Evolutionary conservation across 2,113 vertebrate species (phyloP).

Genomic region (Raja brachyura): DNA sequence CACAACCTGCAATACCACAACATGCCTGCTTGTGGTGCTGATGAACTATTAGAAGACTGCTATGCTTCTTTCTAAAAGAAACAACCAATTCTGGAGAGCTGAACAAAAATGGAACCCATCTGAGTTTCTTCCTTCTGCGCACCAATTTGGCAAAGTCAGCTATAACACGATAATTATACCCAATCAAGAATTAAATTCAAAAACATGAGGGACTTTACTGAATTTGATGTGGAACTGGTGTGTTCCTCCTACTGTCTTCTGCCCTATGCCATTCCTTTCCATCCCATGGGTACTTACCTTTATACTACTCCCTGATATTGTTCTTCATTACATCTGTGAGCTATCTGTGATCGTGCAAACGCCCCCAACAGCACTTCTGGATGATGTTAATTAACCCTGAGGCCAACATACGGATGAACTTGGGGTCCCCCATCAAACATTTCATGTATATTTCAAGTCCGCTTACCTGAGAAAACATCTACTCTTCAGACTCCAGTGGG

Average conservation of each 20-base stretch:
- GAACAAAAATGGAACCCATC: neutral
- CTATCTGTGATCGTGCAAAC: neutral
- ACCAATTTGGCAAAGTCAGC: neutral
- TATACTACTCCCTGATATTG: neutral
- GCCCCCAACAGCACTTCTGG: neutral
- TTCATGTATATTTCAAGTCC: neutral
- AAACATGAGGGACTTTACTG: no score
- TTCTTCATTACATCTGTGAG: neutral
- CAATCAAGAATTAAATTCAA: neutral
- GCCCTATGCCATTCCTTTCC: neutral
- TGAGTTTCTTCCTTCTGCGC: neutral
- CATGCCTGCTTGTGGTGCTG: neutral
- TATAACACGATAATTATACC: neutral
- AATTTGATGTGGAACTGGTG: neutral
- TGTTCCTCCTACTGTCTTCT: neutral
- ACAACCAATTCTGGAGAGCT: neutral
- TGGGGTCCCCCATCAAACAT: neutral
- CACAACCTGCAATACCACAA: neutral
- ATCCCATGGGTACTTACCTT: neutral
- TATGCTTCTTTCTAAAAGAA: neutral
- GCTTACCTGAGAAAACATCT: neutral
- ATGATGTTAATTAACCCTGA: neutral
- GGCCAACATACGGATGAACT: neutral
- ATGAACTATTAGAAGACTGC: neutral
- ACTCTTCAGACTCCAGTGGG: neutral